Evolutionary conservation across 2,113 vertebrate genomes (phyloP).

Genomic region (Mungos mungo): DNA sequence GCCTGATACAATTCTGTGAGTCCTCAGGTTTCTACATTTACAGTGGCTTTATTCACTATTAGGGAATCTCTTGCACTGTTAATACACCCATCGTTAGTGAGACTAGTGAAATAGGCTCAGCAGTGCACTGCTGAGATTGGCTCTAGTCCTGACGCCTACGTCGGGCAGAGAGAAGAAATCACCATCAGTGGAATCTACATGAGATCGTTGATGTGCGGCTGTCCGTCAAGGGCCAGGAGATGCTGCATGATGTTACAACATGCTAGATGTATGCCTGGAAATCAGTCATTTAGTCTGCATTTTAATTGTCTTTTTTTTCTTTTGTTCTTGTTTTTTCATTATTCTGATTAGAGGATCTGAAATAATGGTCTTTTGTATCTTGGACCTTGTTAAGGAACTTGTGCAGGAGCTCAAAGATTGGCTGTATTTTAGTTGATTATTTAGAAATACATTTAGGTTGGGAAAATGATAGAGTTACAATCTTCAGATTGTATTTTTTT

Average conservation of each 20-base stretch:
- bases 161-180: background rate
- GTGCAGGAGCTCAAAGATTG: background rate
- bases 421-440: background rate
- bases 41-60: background rate
- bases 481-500: background rate
- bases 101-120: background rate
- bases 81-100: background rate
- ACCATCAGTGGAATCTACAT: background rate
- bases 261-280: background rate
- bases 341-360: background rate
- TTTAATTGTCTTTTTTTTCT: background rate
- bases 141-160: background rate
- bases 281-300: background rate
- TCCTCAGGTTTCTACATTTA: background rate
- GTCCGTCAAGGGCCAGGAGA: background rate
- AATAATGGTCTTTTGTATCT: background rate
- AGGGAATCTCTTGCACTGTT: background rate
- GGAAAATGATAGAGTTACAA: background rate
- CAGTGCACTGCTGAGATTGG: background rate
- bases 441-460: conserved; percentile 5
- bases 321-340: background rate
- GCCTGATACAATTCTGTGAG: background rate
- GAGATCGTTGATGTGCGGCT: background rate
- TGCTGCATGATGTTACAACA: background rate
- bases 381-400: background rate